A percentile compares a stretch with the other conserved stretches of the same genome.
Conservation (phyloP, 2,113 vertebrate genomes). For the Coptodon bakossiorum region DNA sequence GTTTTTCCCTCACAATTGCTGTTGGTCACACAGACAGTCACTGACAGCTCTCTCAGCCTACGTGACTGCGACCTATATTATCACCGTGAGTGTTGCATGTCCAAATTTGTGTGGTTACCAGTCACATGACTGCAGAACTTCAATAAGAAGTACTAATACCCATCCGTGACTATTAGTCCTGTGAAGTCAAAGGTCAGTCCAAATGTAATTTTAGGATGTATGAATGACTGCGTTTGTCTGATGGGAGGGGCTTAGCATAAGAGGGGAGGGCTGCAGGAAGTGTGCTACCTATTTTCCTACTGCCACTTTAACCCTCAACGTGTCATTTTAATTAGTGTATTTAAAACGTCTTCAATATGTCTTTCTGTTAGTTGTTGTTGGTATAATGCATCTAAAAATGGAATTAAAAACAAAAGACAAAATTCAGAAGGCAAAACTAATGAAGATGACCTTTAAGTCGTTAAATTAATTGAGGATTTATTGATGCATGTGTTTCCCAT, state of each 20-base stretch:
- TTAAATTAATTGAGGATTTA: neutral
- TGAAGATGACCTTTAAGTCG: neutral
- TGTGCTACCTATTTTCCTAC: neutral
- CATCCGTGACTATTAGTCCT: neutral
- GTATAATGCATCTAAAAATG: neutral
- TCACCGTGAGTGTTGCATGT: neutral
- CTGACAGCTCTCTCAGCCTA: neutral
- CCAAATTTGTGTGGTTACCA: neutral
- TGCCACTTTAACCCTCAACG: neutral
- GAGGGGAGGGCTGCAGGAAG: neutral
- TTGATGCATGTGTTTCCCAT: conserved; percentile 3
- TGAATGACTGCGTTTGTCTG: neutral
- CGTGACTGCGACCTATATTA: neutral
- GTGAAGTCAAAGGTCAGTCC: neutral
- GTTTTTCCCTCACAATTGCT: neutral
- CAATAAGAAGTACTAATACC: neutral
- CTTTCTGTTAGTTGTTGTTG: neutral
- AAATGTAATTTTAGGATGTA: neutral
- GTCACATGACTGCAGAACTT: neutral
- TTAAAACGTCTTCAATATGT: neutral
- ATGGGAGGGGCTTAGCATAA: neutral
- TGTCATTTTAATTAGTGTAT: neutral
- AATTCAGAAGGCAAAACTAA: neutral
- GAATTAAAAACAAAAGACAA: neutral
- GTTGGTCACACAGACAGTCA: neutral